phyloP scores from a whole-genome alignment of 2,797 vertebrate genomes.

The Ctenopoma kingsleyae region DNA sequence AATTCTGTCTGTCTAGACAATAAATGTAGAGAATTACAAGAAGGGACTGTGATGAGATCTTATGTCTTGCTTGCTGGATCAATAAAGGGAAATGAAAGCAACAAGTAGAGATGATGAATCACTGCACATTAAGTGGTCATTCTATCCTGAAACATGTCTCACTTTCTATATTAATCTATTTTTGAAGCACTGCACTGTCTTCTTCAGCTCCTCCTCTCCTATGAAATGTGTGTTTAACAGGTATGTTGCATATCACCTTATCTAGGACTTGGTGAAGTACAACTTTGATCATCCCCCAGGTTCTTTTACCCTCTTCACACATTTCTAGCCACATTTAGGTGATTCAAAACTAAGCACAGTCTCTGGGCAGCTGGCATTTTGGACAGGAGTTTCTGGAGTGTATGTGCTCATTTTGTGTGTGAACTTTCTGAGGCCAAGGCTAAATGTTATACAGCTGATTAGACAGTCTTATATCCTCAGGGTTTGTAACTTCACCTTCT shows the following conservation, averaged over 20 bases:
- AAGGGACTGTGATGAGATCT: slow-evolving; percentile 34
- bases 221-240: not conserved
- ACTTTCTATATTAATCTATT: not conserved
- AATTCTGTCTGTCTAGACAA: slow-evolving; percentile 39
- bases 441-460: slow-evolving; percentile 58
- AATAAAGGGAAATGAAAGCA: slow-evolving; percentile 70
- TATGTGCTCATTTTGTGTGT: slow-evolving; percentile 12
- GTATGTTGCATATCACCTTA: not conserved
- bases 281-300: not conserved
- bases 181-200: not conserved
- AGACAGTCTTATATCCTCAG: slow-evolving; percentile 31
- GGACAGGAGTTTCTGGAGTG: slow-evolving; percentile 23
- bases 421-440: slow-evolving; percentile 32
- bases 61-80: slow-evolving; percentile 56
- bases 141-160: slow-evolving; percentile 3
- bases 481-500: slow-evolving; percentile 51
- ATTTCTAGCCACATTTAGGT: not conserved
- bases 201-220: not conserved
- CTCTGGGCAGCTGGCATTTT: slow-evolving; percentile 4
- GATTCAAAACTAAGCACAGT: not conserved
- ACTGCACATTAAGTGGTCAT: not conserved
- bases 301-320: not conserved
- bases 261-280: slow-evolving; percentile 2
- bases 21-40: slow-evolving; percentile 27
- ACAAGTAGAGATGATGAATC: slow-evolving; percentile 28